Percentiles rank a stretch among this genome's conserved stretches.
These are phyloP conservation scores for Lampropteryx suffumata DNA, from an alignment of 2,888 invertebrate genomes.

Conservation along the genomic window DNA sequence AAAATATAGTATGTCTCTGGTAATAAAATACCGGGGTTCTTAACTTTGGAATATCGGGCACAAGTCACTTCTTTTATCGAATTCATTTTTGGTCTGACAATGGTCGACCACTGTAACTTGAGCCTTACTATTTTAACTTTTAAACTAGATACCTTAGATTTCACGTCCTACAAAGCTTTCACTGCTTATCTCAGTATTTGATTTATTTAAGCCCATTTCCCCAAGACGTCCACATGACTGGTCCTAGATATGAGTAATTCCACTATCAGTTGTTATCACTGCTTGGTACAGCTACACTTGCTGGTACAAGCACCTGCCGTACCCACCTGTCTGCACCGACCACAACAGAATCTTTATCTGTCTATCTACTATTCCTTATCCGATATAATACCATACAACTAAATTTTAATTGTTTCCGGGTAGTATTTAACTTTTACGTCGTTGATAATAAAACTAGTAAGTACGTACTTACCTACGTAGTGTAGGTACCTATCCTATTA, in stretches of 20 bases:
- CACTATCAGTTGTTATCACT: conserved; percentile 58
- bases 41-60: no score
- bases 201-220: not conserved
- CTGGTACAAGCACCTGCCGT: conserved; percentile 76
- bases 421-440: not conserved
- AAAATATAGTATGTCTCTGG: no score
- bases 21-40: no score
- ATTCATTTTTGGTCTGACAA: no score
- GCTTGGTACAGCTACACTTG: conserved; percentile 64
- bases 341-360: conserved; percentile 28
- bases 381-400: conserved; percentile 27
- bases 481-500: no score
- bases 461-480: no score
- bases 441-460: not conserved
- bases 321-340: conserved; percentile 61
- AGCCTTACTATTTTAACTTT: no score
- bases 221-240: not conserved
- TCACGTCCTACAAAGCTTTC: no score
- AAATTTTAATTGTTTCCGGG: conserved; percentile 25
- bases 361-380: conserved; percentile 25
- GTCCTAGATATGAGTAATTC: conserved; percentile 29
- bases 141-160: no score
- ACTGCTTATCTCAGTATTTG: not conserved
- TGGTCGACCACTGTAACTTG: no score
- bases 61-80: no score